Conservation (phyloP, 30 jellyfish, hydroid and myxozoan species). For the Morbakka virulenta region DNA sequence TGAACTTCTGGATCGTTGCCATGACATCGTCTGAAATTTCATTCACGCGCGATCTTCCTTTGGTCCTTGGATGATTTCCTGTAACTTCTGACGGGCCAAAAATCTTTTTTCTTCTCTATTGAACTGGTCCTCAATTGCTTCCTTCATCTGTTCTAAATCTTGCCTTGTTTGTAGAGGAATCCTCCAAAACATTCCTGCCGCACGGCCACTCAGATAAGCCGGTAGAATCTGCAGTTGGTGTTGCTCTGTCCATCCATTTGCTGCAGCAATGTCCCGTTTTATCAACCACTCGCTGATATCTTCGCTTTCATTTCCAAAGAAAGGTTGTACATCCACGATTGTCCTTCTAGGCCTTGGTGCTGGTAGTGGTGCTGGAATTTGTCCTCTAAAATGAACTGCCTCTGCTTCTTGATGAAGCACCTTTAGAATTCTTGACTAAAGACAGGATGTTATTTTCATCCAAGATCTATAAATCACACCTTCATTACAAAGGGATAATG, state of each 20-base stretch:
- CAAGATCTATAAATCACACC: too few species aligned
- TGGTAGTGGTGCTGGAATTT: slow-evolving; percentile 25
- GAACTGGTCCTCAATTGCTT: slow-evolving; percentile 23
- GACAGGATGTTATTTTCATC: too few species aligned
- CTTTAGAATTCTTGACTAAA: too few species aligned
- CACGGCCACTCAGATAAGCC: too few species aligned
- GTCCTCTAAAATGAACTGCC: slow-evolving; percentile 6
- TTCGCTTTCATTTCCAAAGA: slow-evolving; percentile 1
- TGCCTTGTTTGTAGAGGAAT: background rate
- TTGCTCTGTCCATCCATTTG: slow-evolving; percentile 27
- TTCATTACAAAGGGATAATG: too few species aligned
- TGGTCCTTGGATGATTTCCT: too few species aligned
- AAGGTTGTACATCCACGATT: background rate
- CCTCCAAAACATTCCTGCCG: too few species aligned
- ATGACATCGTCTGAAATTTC: slow-evolving; percentile 25
- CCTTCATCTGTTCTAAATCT: too few species aligned
- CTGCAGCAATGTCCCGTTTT: slow-evolving; percentile 35
- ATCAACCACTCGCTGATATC: too few species aligned
- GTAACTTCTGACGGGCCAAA: slow-evolving; percentile 36
- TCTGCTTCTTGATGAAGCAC: too few species aligned
- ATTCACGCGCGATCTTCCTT: slow-evolving; percentile 6
- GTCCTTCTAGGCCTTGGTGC: slow-evolving; percentile 2
- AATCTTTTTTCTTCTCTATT: slow-evolving; percentile 23
- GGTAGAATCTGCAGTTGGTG: slow-evolving; percentile 25
- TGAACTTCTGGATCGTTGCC: too few species aligned